phyloP scores from a whole-genome alignment of 2,797 vertebrate species.

The Discoglossus pictus region DNA sequence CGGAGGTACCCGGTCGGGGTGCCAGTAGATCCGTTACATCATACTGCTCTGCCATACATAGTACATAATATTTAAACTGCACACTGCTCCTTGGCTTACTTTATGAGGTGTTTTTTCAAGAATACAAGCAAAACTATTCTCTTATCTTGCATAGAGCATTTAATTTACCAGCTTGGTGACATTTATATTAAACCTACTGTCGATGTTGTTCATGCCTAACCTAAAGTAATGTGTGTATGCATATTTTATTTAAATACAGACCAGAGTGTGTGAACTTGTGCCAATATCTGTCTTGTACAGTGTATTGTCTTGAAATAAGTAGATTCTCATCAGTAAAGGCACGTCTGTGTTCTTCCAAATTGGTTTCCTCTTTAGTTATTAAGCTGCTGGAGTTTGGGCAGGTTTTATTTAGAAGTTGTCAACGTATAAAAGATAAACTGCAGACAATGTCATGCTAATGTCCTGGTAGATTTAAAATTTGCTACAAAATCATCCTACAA shows the following conservation, averaged over 20 bases:
- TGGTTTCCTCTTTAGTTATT: constrained; percentile 33
- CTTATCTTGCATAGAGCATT: neutral
- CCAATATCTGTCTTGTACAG: neutral
- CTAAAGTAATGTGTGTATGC: neutral
- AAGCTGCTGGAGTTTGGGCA: constrained; percentile 11
- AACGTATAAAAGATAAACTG: constrained; percentile 20
- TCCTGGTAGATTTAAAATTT: constrained; percentile 2
- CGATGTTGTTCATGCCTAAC: neutral
- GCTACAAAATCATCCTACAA: too few relatives aligned
- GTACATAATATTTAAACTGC: too few relatives aligned
- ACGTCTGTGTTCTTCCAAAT: constrained; percentile 29
- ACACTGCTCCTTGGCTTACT: too few relatives aligned
- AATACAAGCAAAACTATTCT: neutral
- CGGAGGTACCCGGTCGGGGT: too few relatives aligned
- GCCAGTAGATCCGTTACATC: too few relatives aligned
- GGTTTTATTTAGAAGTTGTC: constrained; percentile 19
- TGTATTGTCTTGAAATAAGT: constrained; percentile 14
- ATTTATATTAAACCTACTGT: neutral
- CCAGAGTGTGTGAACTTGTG: neutral
- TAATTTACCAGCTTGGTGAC: neutral
- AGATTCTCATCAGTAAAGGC: constrained; percentile 14
- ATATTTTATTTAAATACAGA: neutral
- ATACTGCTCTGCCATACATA: too few relatives aligned
- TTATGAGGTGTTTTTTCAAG: neutral
- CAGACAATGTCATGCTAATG: constrained; percentile 7